Percentiles rank a stretch among this genome's conserved stretches.
Evolutionary conservation across 2,113 vertebrate species (phyloP).

Genomic region (Lethenteron reissneri): DNA sequence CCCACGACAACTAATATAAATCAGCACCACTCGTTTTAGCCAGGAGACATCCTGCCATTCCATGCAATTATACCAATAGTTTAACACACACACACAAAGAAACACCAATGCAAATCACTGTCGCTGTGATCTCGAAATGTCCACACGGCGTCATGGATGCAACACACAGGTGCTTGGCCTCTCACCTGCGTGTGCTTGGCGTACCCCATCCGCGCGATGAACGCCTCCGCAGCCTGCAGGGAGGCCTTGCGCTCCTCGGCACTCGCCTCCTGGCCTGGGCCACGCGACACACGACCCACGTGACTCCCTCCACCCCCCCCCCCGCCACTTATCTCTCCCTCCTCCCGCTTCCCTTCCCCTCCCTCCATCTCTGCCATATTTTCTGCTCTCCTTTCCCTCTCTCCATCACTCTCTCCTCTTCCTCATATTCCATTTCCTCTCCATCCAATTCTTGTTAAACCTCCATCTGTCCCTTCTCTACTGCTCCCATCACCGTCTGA

Average conservation of each 20-base stretch:
- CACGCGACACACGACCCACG: not conserved
- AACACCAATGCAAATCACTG: too few relatives aligned
- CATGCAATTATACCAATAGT: too few relatives aligned
- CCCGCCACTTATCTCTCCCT: too few relatives aligned
- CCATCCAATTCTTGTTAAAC: not conserved
- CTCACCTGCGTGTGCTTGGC: slow-evolving; percentile 22
- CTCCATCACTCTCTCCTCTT: not conserved
- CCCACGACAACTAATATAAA: too few relatives aligned
- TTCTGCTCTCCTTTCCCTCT: not conserved
- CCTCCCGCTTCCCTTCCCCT: too few relatives aligned
- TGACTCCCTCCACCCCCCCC: too few relatives aligned
- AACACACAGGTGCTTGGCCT: too few relatives aligned
- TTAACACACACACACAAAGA: too few relatives aligned
- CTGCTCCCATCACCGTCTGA: not conserved
- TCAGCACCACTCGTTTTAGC: too few relatives aligned
- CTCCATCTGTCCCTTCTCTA: not conserved
- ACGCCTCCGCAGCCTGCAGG: slow-evolving; percentile 17
- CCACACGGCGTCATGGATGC: too few relatives aligned
- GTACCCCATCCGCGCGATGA: slow-evolving; percentile 24
- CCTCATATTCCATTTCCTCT: not conserved
- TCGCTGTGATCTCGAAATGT: too few relatives aligned
- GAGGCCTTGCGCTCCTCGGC: not conserved
- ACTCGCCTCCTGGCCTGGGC: not conserved
- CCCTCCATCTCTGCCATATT: not conserved
- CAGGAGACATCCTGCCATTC: too few relatives aligned